These are phyloP conservation scores for Pteropus alecto DNA, from an alignment of 2,113 vertebrate genomes.

Conservation along the genomic window DNA sequence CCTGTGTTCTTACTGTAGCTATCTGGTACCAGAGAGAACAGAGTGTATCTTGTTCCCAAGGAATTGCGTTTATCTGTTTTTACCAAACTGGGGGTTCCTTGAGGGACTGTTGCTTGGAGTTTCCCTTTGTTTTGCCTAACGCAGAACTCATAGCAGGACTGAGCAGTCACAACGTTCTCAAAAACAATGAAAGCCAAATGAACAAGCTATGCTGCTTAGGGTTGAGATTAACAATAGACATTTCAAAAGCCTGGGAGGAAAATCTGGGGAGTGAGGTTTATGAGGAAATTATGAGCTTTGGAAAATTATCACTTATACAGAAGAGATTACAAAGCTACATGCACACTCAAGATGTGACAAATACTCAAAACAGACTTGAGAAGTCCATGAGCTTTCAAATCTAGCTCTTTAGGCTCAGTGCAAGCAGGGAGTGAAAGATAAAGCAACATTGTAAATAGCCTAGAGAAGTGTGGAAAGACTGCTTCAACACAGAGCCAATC, in stretches of 20 bases:
- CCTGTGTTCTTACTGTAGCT: background rate
- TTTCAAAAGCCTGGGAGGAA: background rate
- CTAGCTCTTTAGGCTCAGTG: background rate
- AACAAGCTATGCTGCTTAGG: background rate
- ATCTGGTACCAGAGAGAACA: background rate
- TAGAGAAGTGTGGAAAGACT: background rate
- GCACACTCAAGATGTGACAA: background rate
- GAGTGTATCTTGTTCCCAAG: background rate
- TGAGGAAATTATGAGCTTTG: background rate
- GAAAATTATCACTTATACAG: background rate
- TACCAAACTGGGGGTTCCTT: background rate
- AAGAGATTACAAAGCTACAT: background rate
- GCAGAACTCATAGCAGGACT: background rate
- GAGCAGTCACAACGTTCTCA: background rate
- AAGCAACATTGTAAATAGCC: background rate
- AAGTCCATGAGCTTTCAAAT: background rate
- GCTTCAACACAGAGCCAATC: background rate
- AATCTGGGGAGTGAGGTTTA: background rate
- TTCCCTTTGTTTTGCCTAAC: background rate
- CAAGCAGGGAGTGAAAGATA: background rate
- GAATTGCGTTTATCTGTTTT: background rate
- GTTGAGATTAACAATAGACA: background rate
- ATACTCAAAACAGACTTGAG: background rate
- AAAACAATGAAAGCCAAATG: background rate
- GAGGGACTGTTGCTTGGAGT: background rate